Evolutionary conservation across 2,113 vertebrate genomes (phyloP), one percentile per base, ranked within the genome.

Genomic region (Eublepharis macularius): DNA sequence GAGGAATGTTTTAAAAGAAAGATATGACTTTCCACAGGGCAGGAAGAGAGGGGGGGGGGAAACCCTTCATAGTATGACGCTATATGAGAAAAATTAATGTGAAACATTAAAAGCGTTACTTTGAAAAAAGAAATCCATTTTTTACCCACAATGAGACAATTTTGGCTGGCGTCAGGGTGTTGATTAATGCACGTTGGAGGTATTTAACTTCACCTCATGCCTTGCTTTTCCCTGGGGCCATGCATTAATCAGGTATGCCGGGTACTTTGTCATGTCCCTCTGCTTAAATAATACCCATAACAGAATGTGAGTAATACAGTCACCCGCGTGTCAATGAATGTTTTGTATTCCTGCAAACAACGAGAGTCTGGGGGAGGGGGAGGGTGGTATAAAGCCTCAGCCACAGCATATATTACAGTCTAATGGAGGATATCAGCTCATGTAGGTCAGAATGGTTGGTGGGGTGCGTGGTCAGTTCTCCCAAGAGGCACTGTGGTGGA

Each of bases 271-370:
- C 89, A 96, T 93, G 83, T 95, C 93, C 86, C 88, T 92, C 92
- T 94, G 83, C 89, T 96, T 95, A 94, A 96, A 94, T 96, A 95
- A 95, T 95, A 95, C 93, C 92, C 95, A 91, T 86, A 93, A 89
- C 91, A 88, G 93, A 92, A 94, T 92, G 86, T 92, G 89, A 92
- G 92, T 94, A 96, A 95, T 94, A 82, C 69, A 60, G 93, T 93
- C 93, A 92, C 92, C 90, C 91, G 91, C 84, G 89, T 88, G 90
- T 57, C 88, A 91, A 89, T 49, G 0, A 89, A 88, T 84, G 85
- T 91, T 86, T 89, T 89, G 84, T 86, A 86, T 87, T 90, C 85
- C 86, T 91, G 88, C 85, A 90, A 57, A 76, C 87, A 74, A n/a
- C 47, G 21, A 24, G 81, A 24, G 43, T 10, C 12, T 60, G 57